These are phyloP conservation scores for Leptogaster cylindrica DNA, from an alignment of 2,888 invertebrate species.

Conservation along the genomic window DNA sequence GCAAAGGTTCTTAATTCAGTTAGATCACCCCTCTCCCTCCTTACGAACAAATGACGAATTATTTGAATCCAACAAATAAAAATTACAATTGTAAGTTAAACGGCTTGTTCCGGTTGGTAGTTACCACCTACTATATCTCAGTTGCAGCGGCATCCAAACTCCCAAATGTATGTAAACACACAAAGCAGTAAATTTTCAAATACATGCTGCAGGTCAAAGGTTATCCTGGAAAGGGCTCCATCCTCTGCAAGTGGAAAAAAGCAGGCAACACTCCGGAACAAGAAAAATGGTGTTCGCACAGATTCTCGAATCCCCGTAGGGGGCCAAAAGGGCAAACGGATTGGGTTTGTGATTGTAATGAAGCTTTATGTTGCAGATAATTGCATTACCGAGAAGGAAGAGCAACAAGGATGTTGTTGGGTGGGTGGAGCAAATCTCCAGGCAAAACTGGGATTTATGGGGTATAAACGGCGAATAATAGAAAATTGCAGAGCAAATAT, in stretches of 20 bases:
- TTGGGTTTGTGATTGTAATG: conserved; percentile 46
- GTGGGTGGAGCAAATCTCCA: not conserved
- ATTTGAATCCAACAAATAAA: no score
- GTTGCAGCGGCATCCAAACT: no score
- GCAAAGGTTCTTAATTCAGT: no score
- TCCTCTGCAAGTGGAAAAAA: not conserved
- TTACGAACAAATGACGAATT: no score
- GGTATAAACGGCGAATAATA: conserved; percentile 31
- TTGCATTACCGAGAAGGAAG: conserved; percentile 45
- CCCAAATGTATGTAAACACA: no score
- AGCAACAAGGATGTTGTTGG: not conserved
- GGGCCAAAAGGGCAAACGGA: conserved; percentile 2
- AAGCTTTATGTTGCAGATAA: conserved; percentile 49
- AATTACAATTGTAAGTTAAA: no score
- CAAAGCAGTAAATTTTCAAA: conserved; percentile 1
- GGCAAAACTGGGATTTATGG: conserved; percentile 33
- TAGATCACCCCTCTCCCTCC: no score
- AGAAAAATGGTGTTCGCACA: conserved; percentile 22
- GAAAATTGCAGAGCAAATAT: conserved; percentile 30
- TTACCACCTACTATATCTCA: no score
- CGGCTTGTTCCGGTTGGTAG: no score
- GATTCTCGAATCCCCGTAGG: not conserved
- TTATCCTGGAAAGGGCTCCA: not conserved
- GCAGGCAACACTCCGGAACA: not conserved
- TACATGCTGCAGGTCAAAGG: conserved; percentile 2